Base-by-base conservation (phyloP, 2,888 invertebrate genomes). In the Sisyra nigra region DNA sequence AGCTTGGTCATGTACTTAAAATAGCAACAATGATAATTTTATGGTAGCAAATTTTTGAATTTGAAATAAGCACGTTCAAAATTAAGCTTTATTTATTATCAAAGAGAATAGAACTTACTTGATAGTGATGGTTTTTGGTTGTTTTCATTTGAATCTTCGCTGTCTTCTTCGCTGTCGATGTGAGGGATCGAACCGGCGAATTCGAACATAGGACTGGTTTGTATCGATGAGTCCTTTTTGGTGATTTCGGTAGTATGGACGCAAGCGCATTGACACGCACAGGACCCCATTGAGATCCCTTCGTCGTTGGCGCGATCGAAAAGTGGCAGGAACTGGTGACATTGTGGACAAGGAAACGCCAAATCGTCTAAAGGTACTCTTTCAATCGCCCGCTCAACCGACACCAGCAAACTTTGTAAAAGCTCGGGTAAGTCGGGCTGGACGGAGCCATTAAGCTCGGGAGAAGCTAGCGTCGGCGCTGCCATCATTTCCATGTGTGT, bases 151-250 rank as follows among this genome's bases (percentile, higher is more conserved):
- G 13, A 17, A 13, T 19, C 58, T 48, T 62, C 70, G 50, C 71
- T 72, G 56, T 79, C 79, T 52, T 78, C 78, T 54, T 79, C 79
- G 57, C 78, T 78, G 60, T 80, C 79, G 52, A 79, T 79, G 59
- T 79, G 79, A 47, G 79, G 79, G 61, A 79, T 77, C 36, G 72
- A 68, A 24, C 74, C 74, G 42, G 73, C 77, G 52, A 76, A 64
- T 57, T 76, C 77, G 58, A 76, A 77, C 60, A 74, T 71, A 48
- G 72, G 65, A 57, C 65, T 65, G 48, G 67, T 65, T 52, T 67
- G 65, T 45, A 66, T 66, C 32, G 62, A 60, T 15, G 60, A 57
- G 52, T 66, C 66, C 48, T 59, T 62, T 48, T 56, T 61, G 41
- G 59, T 54, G 19, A 63, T 59, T 13, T 15, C 18, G 3, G 14